phyloP scores from a whole-genome alignment of 2,888 invertebrate genomes.

The Panorpa germanica region DNA sequence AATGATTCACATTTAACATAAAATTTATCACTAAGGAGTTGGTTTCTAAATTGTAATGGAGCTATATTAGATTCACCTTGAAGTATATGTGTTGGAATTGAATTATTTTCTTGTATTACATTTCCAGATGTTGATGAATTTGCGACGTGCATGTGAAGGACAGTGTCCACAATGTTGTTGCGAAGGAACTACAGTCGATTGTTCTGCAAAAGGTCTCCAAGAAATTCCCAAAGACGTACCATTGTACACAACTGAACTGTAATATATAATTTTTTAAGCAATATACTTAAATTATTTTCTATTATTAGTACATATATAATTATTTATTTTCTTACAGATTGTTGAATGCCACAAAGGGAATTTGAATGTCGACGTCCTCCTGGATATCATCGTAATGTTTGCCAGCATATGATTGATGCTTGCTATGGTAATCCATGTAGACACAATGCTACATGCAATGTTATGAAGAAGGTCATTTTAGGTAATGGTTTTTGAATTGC shows the following conservation, averaged over 20 bases:
- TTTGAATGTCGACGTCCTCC: slow-evolving; percentile 83
- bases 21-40: too few species aligned
- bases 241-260: slow-evolving; percentile 81
- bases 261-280: slow-evolving; percentile 23
- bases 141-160: too few species aligned
- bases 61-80: too few species aligned
- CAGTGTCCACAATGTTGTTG: slow-evolving; percentile 87
- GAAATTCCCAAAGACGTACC: slow-evolving; percentile 85
- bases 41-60: too few species aligned
- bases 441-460: slow-evolving; percentile 75
- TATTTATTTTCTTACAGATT: slow-evolving; percentile 51
- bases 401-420: slow-evolving; percentile 92
- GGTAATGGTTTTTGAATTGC: too few species aligned
- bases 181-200: slow-evolving; percentile 78
- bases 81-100: too few species aligned
- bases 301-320: too few species aligned
- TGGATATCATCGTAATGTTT: slow-evolving; percentile 88
- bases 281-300: too few species aligned
- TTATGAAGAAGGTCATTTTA: too few species aligned
- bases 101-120: too few species aligned
- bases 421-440: slow-evolving; percentile 97
- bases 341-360: slow-evolving; percentile 59
- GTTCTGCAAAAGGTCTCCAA: slow-evolving; percentile 62
- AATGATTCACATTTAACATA: too few species aligned
- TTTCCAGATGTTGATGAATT: too few species aligned